Base-by-base conservation (phyloP, 2,797 vertebrate species). In the Macropodus opercularis region DNA sequence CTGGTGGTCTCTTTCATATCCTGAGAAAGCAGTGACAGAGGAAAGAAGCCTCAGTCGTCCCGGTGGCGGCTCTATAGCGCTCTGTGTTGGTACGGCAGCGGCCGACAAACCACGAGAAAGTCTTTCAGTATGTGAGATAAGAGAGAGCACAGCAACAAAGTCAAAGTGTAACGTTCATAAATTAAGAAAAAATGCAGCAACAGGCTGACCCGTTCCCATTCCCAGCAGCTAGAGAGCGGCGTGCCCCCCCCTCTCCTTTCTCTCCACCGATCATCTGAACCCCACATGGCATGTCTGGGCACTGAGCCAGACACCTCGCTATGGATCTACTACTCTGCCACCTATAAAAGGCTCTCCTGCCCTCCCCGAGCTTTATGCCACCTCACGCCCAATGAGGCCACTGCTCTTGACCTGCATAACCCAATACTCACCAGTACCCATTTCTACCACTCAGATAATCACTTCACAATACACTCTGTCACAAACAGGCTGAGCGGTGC, bases 211-310 rank as follows among this genome's bases (percentile, higher is more conserved):
- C 10, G 63, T 77, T 85, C 63, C 74, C 31, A 41, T 77, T 68
- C 67, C 52, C 66, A 84, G 72, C 80, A 82, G 81, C 67, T 67
- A 71, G 81, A 82, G 72, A 77, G 73, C 65, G 0, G 66, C 49
- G 61, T 51, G 68, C 66, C 73, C 81, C 72, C 81, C 73, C 90
- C 77, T 84, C 79, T 89, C 87, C 85, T 91, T 92, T 88, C 90
- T 92, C 94, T 93, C 91, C 91, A 92, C 64, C 65, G 90, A 92
- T 92, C 93, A 96, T 93, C 88, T 87, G 93, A 97, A 90, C 85
- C 90, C 90, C 93, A 93, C 89, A 92, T 89, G 91, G 93, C 92
- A 91, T 90, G 92, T 90, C 92, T 90, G 84, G 92, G 93, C 92
- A 93, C 85, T 46, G 64, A 84, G 93, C 94, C 95, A 96, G 85